Percentiles rank a stretch among this genome's conserved stretches.
These are phyloP conservation scores for Amphiprion clarkii DNA, from an alignment of 2,797 vertebrate species.

Conservation along the genomic window DNA sequence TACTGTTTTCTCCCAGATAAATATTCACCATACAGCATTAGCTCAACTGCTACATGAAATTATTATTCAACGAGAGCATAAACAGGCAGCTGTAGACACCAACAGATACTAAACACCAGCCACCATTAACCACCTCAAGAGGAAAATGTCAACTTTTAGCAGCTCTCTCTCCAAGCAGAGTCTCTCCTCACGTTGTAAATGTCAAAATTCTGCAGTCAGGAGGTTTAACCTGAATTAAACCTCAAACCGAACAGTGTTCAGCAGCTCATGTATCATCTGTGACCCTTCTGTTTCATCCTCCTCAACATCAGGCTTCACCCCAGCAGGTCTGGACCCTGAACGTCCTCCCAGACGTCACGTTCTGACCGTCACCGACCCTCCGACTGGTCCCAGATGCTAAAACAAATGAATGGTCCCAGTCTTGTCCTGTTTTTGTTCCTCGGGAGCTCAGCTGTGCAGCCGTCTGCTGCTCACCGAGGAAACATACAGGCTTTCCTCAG, in stretches of 20 bases:
- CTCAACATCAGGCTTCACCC: not conserved
- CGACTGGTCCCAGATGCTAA: conserved; percentile 23
- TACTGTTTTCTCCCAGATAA: no score
- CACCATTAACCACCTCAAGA: no score
- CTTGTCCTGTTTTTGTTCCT: conserved; percentile 11
- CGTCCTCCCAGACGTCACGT: not conserved
- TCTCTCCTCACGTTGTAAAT: no score
- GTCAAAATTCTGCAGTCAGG: no score
- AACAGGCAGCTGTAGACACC: no score
- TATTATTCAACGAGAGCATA: no score
- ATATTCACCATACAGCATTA: no score
- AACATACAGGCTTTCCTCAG: no score
- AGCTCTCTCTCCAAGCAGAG: no score
- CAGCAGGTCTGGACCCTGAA: not conserved
- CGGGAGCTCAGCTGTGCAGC: conserved; percentile 47
- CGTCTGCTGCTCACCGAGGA: conserved; percentile 1
- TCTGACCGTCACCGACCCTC: conserved; percentile 31
- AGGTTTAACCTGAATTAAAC: conserved; percentile 4
- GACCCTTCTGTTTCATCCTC: not conserved
- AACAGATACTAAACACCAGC: no score
- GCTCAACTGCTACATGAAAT: no score
- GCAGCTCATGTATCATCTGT: not conserved
- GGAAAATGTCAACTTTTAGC: no score
- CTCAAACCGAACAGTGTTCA: not conserved
- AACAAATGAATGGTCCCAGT: not conserved